Evolutionary conservation across 2,797 vertebrate species (phyloP).

Genomic region (Phyllotis vaccarum): DNA sequence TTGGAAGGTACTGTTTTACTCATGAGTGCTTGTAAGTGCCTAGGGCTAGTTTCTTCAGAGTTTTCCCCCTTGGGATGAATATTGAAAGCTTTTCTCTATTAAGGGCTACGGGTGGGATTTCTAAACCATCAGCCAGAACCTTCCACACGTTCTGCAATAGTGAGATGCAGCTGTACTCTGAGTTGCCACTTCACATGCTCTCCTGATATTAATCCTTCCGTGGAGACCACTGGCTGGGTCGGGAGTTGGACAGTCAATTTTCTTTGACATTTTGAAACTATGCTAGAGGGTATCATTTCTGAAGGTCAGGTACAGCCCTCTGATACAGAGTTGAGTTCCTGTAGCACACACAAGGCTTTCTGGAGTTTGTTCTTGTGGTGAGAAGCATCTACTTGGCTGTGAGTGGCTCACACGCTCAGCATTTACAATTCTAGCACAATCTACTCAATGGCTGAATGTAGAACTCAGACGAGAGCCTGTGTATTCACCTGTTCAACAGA

Average conservation of each 20-base stretch:
- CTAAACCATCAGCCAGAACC: background rate
- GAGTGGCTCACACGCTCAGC: background rate
- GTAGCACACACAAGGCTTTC: background rate
- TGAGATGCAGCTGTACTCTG: background rate
- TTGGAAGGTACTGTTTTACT: background rate
- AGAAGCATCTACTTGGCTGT: background rate
- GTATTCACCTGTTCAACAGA: background rate
- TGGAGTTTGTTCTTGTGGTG: background rate
- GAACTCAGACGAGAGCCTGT: background rate
- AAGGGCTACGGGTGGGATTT: background rate
- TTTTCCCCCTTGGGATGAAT: background rate
- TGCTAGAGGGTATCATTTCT: background rate
- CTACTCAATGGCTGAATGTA: background rate
- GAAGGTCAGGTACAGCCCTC: background rate
- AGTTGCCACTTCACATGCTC: background rate
- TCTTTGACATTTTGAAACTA: slow-evolving; percentile 7
- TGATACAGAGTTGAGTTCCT: background rate
- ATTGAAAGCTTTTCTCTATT: slow-evolving; percentile 21
- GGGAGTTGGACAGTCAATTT: background rate
- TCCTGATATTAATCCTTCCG: background rate
- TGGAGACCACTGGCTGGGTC: background rate
- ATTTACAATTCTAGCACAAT: background rate
- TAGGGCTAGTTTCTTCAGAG: background rate
- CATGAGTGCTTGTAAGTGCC: background rate
- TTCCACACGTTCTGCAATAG: background rate